Conservation (phyloP, 2,888 invertebrate species). For the Cylloceria caligata region DNA sequence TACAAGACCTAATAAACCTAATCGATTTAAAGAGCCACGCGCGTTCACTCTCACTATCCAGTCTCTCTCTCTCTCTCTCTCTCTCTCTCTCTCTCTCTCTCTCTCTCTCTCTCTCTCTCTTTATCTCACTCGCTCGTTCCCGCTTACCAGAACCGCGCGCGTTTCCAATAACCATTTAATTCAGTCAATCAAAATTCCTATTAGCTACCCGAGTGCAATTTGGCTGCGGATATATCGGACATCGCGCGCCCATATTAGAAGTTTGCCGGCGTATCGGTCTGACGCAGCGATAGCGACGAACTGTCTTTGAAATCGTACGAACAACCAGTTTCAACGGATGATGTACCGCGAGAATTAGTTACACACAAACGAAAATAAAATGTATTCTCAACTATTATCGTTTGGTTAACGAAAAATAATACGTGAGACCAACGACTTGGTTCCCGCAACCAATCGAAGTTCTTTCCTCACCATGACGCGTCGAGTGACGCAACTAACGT, state of each 20-base stretch:
- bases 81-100: conserved; percentile 39
- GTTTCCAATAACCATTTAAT: conserved; percentile 84
- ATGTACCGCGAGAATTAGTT: too few species aligned
- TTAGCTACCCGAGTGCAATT: conserved; percentile 83
- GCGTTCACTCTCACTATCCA: conserved; percentile 2
- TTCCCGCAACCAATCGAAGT: too few species aligned
- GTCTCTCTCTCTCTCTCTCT: conserved; percentile 32
- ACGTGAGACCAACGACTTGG: too few species aligned
- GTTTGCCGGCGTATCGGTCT: conserved; percentile 77
- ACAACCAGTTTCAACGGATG: too few species aligned
- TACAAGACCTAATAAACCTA: conserved; percentile 76
- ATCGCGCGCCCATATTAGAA: conserved; percentile 81
- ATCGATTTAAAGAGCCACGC: conserved; percentile 79
- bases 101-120: conserved; percentile 32
- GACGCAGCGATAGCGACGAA: conserved; percentile 76
- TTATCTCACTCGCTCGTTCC: too few species aligned
- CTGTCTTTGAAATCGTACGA: conserved; percentile 66
- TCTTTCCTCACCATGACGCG: too few species aligned
- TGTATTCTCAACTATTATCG: too few species aligned
- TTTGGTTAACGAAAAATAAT: too few species aligned
- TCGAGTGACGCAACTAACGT: too few species aligned
- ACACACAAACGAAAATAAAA: too few species aligned
- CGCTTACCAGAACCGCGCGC: conserved; percentile 69
- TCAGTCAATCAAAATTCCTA: conserved; percentile 84
- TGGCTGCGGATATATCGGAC: conserved; percentile 79